Percentiles rank a stretch among this genome's conserved stretches.
Evolutionary conservation across 2,888 invertebrate genomes (phyloP).

Genomic region (Lissonota sp.): DNA sequence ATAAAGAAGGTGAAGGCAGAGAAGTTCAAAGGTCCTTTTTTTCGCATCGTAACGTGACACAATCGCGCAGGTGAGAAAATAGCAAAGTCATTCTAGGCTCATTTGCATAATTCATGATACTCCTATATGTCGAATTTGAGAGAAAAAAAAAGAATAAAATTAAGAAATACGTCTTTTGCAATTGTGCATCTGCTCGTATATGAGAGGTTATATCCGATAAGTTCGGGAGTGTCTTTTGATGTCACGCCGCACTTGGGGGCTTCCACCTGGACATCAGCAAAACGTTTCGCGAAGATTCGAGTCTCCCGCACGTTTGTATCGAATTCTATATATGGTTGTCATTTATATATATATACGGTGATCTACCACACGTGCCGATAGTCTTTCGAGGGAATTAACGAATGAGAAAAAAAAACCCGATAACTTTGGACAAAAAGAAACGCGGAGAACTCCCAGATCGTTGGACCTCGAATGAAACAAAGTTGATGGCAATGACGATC

Average conservation of each 20-base stretch:
- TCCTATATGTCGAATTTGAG: constrained; percentile 13
- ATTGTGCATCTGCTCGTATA: constrained; percentile 41
- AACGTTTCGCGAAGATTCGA: neutral
- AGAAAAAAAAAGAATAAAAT: constrained; percentile 16
- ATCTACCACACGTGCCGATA: constrained; percentile 4
- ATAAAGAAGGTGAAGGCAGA: neutral
- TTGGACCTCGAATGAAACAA: constrained; percentile 20
- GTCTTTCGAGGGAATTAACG: constrained; percentile 6
- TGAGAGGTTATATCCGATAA: constrained; percentile 54
- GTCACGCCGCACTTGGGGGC: constrained; percentile 5
- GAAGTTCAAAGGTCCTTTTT: constrained; percentile 37
- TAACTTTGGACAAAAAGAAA: neutral
- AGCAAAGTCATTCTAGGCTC: constrained; percentile 45
- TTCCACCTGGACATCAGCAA: neutral
- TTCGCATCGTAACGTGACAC: constrained; percentile 13
- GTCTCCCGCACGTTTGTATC: neutral
- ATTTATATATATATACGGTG: neutral
- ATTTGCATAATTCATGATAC: constrained; percentile 47
- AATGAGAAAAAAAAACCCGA: neutral
- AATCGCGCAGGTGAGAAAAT: constrained; percentile 44
- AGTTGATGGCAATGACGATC: constrained; percentile 11
- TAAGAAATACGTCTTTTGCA: neutral
- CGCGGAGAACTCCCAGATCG: neutral
- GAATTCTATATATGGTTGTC: neutral
- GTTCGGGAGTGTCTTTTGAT: constrained; percentile 32